These are phyloP conservation scores for Cryptus viduatorius DNA, from an alignment of 2,888 invertebrate genomes.

Conservation along the genomic window DNA sequence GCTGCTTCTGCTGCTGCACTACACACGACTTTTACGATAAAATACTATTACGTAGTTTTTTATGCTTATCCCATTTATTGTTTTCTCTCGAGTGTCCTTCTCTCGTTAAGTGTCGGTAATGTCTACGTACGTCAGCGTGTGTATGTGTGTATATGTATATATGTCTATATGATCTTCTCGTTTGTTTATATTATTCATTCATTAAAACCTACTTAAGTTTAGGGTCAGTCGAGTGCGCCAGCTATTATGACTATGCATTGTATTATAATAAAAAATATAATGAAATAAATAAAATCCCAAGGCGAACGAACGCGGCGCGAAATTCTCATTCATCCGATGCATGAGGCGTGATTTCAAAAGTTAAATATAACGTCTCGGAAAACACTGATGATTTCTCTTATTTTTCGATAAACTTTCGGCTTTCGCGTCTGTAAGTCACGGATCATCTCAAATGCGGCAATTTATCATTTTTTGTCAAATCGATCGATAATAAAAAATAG, in stretches of 20 bases:
- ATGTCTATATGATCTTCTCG: background rate
- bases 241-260: constrained; percentile 65
- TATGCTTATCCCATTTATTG: constrained; percentile 70
- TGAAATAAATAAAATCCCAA: background rate
- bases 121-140: constrained; percentile 8
- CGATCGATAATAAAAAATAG: background rate
- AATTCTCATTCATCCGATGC: background rate
- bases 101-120: constrained; percentile 66
- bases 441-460: background rate
- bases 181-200: constrained; percentile 48
- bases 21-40: constrained; percentile 69
- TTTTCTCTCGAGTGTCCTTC: constrained; percentile 50
- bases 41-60: constrained; percentile 71
- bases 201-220: constrained; percentile 70
- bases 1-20: constrained; percentile 9
- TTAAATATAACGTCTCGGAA: background rate
- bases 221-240: constrained; percentile 80
- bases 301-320: constrained; percentile 11
- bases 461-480: background rate
- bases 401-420: background rate
- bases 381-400: constrained; percentile 1
- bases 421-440: background rate
- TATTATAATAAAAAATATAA: constrained; percentile 30
- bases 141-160: constrained; percentile 7
- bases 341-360: background rate